Base-by-base conservation (phyloP, 2,888 invertebrate genomes). In the Brachypterus glaber region DNA sequence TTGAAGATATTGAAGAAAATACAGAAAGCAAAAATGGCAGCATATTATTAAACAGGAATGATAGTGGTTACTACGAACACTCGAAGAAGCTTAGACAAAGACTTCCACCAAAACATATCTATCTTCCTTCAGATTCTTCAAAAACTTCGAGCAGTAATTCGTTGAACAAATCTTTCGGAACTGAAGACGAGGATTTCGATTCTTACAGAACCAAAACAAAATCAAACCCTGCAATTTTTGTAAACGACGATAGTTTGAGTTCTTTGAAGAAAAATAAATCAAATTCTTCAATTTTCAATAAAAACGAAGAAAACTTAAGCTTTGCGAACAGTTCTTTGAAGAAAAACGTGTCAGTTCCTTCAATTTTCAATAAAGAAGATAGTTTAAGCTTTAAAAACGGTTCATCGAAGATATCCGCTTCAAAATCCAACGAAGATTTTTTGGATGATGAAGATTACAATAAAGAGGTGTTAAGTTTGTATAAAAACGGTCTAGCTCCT, bases 61-160 rank as follows among this genome's bases (percentile, higher is more conserved):
- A 62, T 37, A 60, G 60, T 43, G 61, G 63, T 4, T 63, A 62
- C 39, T 63, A 63, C 49, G 62, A 64, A 32, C 52, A 57, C 16
- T 52, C 53, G 3, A 62, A 58, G 32, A 64, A 63, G 44, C 55
- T 62, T 1, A 45, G 65, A 9, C 65, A 65, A 45, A 46, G 65
- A 24, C 51, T 64, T 17, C 64, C 63, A 1, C 63, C 65, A 1
- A 55, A 55, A 34, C 55, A 63, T 32, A 58, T 64, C 26, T 55
- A 53, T 25, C 53, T 54, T 3, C 52, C 59, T 12, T 57, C 57
- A 0, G 51, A 47, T 4, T 47, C 49, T 4, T 49, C 50, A 3
- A 31, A 35, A 17, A 14, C 21, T 14, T 41, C 40, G 3, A 41
- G 43, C 11, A n/a, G n/a, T 30, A 15, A 12, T 12, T 13, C 15